Conservation (phyloP, 2,888 invertebrate genomes). For the Pseudolycoriella hygida region DNA sequence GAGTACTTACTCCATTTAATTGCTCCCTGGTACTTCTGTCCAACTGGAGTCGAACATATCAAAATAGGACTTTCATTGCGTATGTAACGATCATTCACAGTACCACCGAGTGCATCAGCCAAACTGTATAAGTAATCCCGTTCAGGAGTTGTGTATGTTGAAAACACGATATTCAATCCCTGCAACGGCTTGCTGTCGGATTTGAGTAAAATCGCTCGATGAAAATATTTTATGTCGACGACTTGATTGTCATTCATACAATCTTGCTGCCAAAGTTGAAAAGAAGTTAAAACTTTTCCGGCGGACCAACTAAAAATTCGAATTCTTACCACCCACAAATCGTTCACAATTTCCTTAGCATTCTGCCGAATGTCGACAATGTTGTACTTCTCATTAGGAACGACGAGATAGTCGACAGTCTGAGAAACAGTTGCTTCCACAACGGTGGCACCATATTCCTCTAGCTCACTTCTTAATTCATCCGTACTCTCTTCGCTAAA, state of each 20-base stretch:
- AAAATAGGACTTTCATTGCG: slow-evolving; percentile 64
- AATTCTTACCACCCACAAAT: slow-evolving; percentile 22
- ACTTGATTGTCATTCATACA: slow-evolving; percentile 34
- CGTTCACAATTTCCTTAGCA: slow-evolving; percentile 22
- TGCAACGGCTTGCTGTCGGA: slow-evolving; percentile 33
- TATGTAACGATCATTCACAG: slow-evolving; percentile 48
- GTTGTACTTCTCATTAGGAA: slow-evolving; percentile 31
- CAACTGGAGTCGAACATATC: slow-evolving; percentile 50
- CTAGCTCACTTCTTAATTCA: slow-evolving; percentile 31
- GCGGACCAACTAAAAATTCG: background rate
- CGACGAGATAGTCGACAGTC: slow-evolving; percentile 43
- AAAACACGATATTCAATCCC: slow-evolving; percentile 61
- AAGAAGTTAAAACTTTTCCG: too few species aligned
- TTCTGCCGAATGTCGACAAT: slow-evolving; percentile 16
- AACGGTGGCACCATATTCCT: slow-evolving; percentile 24
- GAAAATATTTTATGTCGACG: slow-evolving; percentile 49
- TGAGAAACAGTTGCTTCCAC: slow-evolving; percentile 27
- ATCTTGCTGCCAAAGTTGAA: slow-evolving; percentile 18
- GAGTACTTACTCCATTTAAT: slow-evolving; percentile 50
- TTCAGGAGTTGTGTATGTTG: slow-evolving; percentile 56
- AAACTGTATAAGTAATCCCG: slow-evolving; percentile 53
- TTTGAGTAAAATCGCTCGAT: slow-evolving; percentile 40
- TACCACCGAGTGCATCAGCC: slow-evolving; percentile 53
- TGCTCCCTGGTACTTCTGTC: slow-evolving; percentile 70
- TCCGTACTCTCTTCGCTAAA: slow-evolving; percentile 29